Evolutionary conservation across 2,797 vertebrate genomes (phyloP).

Genomic region (Cyprinodon diabolis): DNA sequence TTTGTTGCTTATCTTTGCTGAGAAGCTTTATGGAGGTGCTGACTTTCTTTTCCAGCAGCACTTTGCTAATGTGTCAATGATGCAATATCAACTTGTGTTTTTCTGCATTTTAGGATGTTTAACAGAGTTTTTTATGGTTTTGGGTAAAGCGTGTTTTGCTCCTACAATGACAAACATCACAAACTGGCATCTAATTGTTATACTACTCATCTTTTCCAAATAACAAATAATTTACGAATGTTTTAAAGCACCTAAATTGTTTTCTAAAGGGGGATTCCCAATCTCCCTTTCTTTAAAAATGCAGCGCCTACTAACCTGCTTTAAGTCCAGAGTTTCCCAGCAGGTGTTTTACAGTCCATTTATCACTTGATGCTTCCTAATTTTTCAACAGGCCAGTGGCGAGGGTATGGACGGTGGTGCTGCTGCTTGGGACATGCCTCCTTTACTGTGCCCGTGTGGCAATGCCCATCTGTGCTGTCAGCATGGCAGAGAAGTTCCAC

Average conservation of each 20-base stretch:
- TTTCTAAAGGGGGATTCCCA: not conserved
- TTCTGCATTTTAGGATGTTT: not conserved
- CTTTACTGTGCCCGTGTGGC: conserved; percentile 92
- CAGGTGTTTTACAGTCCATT: not conserved
- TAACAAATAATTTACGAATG: not conserved
- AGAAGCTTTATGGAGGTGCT: not conserved
- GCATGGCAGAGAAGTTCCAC: conserved; percentile 87
- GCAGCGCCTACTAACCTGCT: not conserved
- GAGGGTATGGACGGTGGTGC: conserved; percentile 86
- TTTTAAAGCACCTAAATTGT: not conserved
- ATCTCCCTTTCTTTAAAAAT: not conserved
- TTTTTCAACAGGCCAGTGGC: conserved; percentile 79
- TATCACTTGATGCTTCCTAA: not conserved
- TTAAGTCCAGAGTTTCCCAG: conserved; percentile 21
- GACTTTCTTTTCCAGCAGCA: not conserved
- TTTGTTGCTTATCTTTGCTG: not conserved
- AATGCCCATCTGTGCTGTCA: conserved; percentile 89
- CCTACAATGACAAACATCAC: not conserved
- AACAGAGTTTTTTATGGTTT: no score
- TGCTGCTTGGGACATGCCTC: conserved; percentile 93
- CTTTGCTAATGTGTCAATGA: not conserved
- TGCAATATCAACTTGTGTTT: not conserved
- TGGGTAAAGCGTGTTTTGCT: no score
- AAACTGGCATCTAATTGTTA: not conserved
- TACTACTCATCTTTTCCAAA: not conserved